Conservation (phyloP, 2,888 invertebrate species). For the Morpho deidamia region DNA sequence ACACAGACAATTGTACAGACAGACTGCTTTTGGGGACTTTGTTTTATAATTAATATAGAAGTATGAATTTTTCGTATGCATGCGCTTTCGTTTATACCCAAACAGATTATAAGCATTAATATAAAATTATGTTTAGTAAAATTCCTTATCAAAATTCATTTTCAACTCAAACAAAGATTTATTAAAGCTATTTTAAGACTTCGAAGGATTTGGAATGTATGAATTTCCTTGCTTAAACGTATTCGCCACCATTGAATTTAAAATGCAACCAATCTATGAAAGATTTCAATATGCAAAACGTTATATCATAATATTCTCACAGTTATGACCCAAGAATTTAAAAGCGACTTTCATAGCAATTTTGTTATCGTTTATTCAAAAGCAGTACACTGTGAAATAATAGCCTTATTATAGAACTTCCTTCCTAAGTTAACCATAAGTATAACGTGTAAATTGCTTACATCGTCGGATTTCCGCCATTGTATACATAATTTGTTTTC, state of each 20-base stretch:
- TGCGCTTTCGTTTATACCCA: no score
- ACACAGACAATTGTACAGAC: no score
- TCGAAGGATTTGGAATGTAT: conserved; percentile 25
- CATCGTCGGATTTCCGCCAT: conserved; percentile 10
- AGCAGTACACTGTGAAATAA: conserved; percentile 45
- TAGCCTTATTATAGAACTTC: conserved; percentile 32
- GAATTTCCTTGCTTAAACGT: conserved; percentile 9
- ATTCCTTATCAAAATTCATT: conserved; percentile 23
- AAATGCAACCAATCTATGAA: background rate
- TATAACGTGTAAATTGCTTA: conserved; percentile 14
- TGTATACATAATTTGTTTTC: no score
- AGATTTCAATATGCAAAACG: no score
- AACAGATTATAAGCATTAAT: no score
- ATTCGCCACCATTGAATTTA: no score
- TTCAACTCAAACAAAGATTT: conserved; percentile 12
- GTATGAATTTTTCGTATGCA: no score
- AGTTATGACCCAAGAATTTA: no score
- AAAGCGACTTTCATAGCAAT: conserved; percentile 40
- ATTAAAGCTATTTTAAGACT: conserved; percentile 18
- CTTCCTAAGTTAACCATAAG: conserved; percentile 22
- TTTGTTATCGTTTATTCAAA: conserved; percentile 49
- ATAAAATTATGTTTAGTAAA: conserved; percentile 7
- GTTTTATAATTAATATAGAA: no score
- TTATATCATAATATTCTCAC: no score
- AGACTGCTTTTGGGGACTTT: no score